Conservation (phyloP, 2,113 vertebrate genomes). For the Chamaea fasciata region DNA sequence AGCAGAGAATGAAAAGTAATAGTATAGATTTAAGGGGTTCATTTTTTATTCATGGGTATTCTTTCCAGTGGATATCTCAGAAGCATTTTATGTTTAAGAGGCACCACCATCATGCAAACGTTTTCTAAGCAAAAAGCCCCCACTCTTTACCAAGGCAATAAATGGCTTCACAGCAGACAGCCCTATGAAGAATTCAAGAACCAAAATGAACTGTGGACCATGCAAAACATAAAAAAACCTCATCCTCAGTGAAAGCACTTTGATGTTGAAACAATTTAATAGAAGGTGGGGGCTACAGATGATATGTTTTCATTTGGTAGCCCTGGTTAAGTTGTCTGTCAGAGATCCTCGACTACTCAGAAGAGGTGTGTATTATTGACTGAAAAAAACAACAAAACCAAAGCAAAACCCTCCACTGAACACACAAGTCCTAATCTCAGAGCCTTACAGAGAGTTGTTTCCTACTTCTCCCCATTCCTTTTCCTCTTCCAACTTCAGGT, state of each 20-base stretch:
- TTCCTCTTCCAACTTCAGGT: background rate
- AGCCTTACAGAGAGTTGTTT: background rate
- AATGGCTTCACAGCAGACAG: background rate
- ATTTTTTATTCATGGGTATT: slow-evolving; percentile 13
- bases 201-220: background rate
- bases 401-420: background rate
- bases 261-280: background rate
- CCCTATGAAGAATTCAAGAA: background rate
- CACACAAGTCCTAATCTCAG: background rate
- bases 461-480: background rate
- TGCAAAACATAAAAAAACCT: background rate
- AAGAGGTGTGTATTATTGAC: background rate
- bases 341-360: background rate
- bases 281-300: background rate
- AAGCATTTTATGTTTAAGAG: background rate
- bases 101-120: background rate
- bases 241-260: background rate
- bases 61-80: background rate
- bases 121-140: background rate
- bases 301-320: background rate
- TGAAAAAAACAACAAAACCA: background rate
- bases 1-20: background rate
- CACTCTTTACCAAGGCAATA: background rate
- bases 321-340: background rate
- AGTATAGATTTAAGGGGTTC: background rate